Evolutionary conservation across 2,113 vertebrate species (phyloP), one percentile per base, ranked within the genome.

Genomic region (Pituophis catenifer): DNA sequence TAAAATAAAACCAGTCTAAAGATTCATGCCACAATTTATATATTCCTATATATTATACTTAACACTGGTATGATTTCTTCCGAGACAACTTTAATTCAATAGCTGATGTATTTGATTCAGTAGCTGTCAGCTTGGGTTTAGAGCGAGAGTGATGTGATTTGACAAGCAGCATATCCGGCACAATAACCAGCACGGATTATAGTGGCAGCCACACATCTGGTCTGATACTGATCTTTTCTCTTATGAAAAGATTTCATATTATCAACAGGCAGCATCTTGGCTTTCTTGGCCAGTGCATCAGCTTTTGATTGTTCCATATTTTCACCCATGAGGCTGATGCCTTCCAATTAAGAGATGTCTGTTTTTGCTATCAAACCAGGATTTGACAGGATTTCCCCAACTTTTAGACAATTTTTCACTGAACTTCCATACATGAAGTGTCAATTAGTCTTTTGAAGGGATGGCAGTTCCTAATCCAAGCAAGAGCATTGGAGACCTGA

Each of bases 1-100:
- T 15, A 15, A 5, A 65, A 29, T n/a, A 70, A 90, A 26, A 89
- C 89, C 91, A 93, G 53, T 88, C 91, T 86, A 12, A 81, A 90
- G 52, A 93, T 38, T 89, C 70, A 48, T 94, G 94, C 29, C 95
- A 93, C 62, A 94, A 70, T 85, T 0, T 0, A 53, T 70, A 0
- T 23, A 86, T 94, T 95, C 91, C 92, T 93, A 85, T 86, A 93
- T 93, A 93, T 90, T 90, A 93, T 93, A 93, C 38, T 92, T 90
- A 94, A 95, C 96, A 95, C 33, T 90, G 91, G 92, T 95, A 92
- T 65, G 50, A 96, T 95, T 97, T 96, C 93, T 92, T 90, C 87
- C 10, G 90, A 96, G 94, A 95, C 89, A 93, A 12, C 33, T 95
- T 96, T 94, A 94, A 92, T 94, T 95, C 92, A 94, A 94, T 92